phyloP scores from a whole-genome alignment of 2,113 vertebrate species.

The Austrofundulus limnaeus region DNA sequence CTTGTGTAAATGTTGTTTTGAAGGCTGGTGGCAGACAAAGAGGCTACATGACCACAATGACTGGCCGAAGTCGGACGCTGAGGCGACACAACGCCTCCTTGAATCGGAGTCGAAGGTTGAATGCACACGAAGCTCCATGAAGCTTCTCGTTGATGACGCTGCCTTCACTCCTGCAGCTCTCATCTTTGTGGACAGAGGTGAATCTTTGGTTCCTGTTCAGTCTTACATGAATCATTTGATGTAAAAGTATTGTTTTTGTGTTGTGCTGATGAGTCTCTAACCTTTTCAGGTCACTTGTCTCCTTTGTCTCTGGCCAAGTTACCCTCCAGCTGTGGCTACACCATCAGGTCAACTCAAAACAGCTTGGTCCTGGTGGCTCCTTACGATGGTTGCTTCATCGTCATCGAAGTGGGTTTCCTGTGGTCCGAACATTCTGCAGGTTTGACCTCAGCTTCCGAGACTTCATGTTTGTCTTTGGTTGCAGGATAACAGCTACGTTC shows the following conservation, averaged over 20 bases:
- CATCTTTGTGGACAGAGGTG: constrained; percentile 69
- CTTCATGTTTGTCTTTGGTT: background rate
- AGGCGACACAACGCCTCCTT: constrained; percentile 53
- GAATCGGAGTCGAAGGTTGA: constrained; percentile 72
- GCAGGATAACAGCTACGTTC: constrained; percentile 65
- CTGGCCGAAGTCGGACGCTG: background rate
- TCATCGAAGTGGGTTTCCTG: constrained; percentile 55
- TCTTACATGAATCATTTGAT: background rate
- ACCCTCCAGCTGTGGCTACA: constrained; percentile 74
- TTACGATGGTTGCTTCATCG: constrained; percentile 74
- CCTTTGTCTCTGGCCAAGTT: constrained; percentile 71
- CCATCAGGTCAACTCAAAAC: constrained; percentile 36
- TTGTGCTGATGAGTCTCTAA: background rate
- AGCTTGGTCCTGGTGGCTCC: constrained; percentile 66
- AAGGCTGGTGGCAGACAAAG: constrained; percentile 49
- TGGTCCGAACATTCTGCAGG: background rate
- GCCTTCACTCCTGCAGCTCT: constrained; percentile 32
- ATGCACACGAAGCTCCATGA: constrained; percentile 70
- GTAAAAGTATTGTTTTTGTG: background rate
- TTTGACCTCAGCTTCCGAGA: background rate
- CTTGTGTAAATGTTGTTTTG: background rate
- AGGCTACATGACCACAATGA: background rate
- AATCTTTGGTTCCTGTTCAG: background rate
- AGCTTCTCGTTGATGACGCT: constrained; percentile 58
- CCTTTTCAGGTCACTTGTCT: constrained; percentile 14